Conservation (phyloP, 1,140 invertebrate species). For the Physella acuta region DNA sequence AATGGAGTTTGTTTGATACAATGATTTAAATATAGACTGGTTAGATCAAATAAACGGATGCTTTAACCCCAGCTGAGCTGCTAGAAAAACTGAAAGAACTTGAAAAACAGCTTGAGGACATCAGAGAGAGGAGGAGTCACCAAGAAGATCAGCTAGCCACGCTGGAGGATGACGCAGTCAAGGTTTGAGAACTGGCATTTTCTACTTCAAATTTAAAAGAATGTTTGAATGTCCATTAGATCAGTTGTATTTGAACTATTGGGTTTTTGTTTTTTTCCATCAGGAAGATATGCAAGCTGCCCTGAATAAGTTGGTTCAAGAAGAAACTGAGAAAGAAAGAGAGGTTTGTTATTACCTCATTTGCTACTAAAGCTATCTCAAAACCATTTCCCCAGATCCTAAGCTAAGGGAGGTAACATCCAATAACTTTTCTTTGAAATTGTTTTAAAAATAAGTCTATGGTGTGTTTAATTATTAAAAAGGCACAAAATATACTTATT, state of each 20-base stretch:
- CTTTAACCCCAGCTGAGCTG: slow-evolving; percentile 36
- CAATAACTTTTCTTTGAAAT: too few relatives aligned
- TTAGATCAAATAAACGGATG: too few relatives aligned
- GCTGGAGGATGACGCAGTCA: slow-evolving; percentile 31
- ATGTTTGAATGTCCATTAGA: neutral
- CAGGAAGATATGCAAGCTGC: slow-evolving; percentile 40
- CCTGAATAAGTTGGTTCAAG: slow-evolving; percentile 38
- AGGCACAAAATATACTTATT: too few relatives aligned
- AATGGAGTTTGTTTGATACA: too few relatives aligned
- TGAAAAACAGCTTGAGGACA: slow-evolving; percentile 43
- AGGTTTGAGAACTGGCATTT: slow-evolving; percentile 21
- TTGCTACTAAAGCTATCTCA: too few relatives aligned
- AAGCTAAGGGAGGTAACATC: too few relatives aligned
- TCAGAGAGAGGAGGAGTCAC: slow-evolving; percentile 34
- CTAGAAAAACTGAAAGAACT: slow-evolving; percentile 39
- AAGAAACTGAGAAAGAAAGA: slow-evolving; percentile 43
- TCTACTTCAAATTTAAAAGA: neutral
- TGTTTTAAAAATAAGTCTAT: too few relatives aligned
- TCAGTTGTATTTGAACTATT: neutral
- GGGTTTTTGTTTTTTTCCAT: slow-evolving; percentile 5
- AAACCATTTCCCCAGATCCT: too few relatives aligned
- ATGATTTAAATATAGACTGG: too few relatives aligned
- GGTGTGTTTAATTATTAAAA: too few relatives aligned
- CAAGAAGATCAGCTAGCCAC: slow-evolving; percentile 40
- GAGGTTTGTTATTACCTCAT: slow-evolving; percentile 33